Evolutionary conservation across 2,888 invertebrate species (phyloP), one percentile per base, ranked within the genome.

Genomic region (Agonopterix alstromeriana): DNA sequence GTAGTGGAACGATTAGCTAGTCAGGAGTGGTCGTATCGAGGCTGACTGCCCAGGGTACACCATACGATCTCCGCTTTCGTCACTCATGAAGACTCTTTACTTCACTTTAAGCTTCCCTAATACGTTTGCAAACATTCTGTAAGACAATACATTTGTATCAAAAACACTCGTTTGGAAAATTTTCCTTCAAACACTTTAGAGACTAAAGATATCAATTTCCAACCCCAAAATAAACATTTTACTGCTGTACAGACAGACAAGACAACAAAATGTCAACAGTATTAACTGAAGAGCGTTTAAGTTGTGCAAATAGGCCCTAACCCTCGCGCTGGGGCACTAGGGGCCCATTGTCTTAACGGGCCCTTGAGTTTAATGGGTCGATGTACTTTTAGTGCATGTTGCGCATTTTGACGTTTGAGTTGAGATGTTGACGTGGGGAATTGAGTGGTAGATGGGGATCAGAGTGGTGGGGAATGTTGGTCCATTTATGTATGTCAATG

Each of bases 211-310:
- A 27, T 42, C 35, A 11, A 42, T 17, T 43, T 49, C 10, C 9
- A 9, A 38, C 38, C 9, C 9, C n/a, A 45, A 49, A 47, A 45
- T 45, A 52, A 49, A 51, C 51, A 47, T 38, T 36, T 7, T 10
- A 36, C 36, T 42, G 27, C 14, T 8, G 12, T 11, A 14, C 42
- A 14, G 38, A 44, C 40, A 27, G 27, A 51, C 48, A 53, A 52
- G 50, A 51, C 46, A 48, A 53, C 51, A 48, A 45, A 52, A 42
- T 55, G 56, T 58, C 55, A 58, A 58, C 50, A 58, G 55, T 53
- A 49, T 55, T 53, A 53, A 45, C 54, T 47, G 10, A 45, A 42
- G 46, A 41, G 44, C 44, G 50, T 50, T 50, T 50, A 45, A 35
- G 43, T 54, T 54, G 54, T 45, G 54, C 54, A 54, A 52, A 51